phyloP scores from a whole-genome alignment of 2,888 invertebrate genomes.

The Eupeodes latifasciatus region DNA sequence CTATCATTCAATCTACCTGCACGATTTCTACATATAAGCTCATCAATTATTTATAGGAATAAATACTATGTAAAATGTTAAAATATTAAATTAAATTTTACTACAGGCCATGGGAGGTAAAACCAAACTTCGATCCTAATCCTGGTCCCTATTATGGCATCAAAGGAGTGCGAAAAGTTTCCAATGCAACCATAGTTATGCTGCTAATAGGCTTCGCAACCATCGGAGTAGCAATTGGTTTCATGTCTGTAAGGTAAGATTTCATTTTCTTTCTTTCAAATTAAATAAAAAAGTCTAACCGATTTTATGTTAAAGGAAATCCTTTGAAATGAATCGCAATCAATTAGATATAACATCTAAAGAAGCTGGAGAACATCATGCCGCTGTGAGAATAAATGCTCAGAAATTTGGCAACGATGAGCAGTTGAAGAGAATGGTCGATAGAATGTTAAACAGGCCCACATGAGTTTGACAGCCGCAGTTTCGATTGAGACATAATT shows the following conservation, averaged over 20 bases:
- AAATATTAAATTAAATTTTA: too few species aligned
- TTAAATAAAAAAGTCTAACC: background rate
- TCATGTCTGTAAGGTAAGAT: slow-evolving; percentile 86
- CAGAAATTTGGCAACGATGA: slow-evolving; percentile 86
- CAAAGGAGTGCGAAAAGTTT: slow-evolving; percentile 86
- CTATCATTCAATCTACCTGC: slow-evolving; percentile 14
- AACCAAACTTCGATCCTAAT: slow-evolving; percentile 79
- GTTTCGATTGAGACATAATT: background rate
- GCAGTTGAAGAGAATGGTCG: slow-evolving; percentile 83
- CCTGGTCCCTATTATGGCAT: slow-evolving; percentile 87
- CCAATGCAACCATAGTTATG: slow-evolving; percentile 87
- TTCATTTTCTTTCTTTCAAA: background rate
- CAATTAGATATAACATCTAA: slow-evolving; percentile 85
- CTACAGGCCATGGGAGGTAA: slow-evolving; percentile 80
- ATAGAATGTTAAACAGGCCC: slow-evolving; percentile 77
- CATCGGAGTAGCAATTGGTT: slow-evolving; percentile 87
- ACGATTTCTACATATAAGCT: slow-evolving; percentile 22
- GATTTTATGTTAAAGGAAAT: slow-evolving; percentile 83
- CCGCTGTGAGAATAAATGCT: slow-evolving; percentile 85
- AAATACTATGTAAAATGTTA: background rate
- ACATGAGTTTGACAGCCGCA: slow-evolving; percentile 11
- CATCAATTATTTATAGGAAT: slow-evolving; percentile 6
- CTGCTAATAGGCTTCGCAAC: slow-evolving; percentile 86
- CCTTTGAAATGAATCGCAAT: slow-evolving; percentile 85
- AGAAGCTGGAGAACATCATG: slow-evolving; percentile 85